Evolutionary conservation across 2,113 vertebrate species (phyloP).

Genomic region (Indicator maculatus): DNA sequence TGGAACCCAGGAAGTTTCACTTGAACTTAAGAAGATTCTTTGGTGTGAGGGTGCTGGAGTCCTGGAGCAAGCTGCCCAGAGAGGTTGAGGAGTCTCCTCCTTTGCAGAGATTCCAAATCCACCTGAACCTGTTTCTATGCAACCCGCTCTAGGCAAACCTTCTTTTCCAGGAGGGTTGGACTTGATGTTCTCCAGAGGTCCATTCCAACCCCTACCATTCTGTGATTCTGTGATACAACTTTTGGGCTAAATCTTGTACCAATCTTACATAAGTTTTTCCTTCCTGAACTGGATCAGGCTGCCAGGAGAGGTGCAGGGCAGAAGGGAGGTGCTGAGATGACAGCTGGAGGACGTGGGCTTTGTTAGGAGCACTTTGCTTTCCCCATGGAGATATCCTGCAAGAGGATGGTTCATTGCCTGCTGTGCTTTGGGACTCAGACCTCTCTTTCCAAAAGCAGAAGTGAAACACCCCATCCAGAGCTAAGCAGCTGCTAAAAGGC

Average conservation of each 20-base stretch:
- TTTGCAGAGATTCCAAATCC: too few relatives aligned
- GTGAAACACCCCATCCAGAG: neutral
- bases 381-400: neutral
- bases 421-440: accelerated
- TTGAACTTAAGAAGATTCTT: too few relatives aligned
- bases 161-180: too few relatives aligned
- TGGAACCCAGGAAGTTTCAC: too few relatives aligned
- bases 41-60: too few relatives aligned
- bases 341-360: accelerated
- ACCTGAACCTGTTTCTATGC: too few relatives aligned
- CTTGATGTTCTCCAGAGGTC: too few relatives aligned
- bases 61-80: too few relatives aligned
- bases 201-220: too few relatives aligned
- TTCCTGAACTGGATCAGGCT: neutral
- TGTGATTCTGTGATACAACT: too few relatives aligned
- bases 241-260: neutral
- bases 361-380: neutral
- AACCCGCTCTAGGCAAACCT: too few relatives aligned
- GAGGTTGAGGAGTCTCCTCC: too few relatives aligned
- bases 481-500: neutral
- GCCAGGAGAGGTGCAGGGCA: neutral
- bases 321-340: neutral
- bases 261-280: neutral
- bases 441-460: neutral
- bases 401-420: accelerated